phyloP scores from a whole-genome alignment of 2,888 invertebrate species.

The Chaetoderma sp. region DNA sequence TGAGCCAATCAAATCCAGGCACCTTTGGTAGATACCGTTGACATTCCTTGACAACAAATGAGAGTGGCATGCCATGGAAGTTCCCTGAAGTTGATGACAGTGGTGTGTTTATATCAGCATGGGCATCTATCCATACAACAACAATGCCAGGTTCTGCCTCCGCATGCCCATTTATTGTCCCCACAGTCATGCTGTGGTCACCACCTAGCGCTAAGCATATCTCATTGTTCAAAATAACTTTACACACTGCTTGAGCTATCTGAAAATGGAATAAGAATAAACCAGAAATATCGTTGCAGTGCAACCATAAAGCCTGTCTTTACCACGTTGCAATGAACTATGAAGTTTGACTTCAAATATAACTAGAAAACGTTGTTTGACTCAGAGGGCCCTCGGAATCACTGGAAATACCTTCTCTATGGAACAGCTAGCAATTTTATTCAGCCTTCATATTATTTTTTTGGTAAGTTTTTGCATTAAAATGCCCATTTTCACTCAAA shows the following conservation, averaged over 20 bases:
- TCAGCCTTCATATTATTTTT: too few species aligned
- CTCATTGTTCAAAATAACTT: slow-evolving; percentile 45
- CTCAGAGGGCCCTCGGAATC: too few species aligned
- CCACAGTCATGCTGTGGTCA: slow-evolving; percentile 90
- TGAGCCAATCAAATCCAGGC: slow-evolving; percentile 84
- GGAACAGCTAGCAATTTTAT: too few species aligned
- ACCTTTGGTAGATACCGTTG: slow-evolving; percentile 79
- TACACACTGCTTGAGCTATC: slow-evolving; percentile 52
- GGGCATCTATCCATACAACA: slow-evolving; percentile 91
- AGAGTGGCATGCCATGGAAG: slow-evolving; percentile 83
- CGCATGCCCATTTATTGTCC: slow-evolving; percentile 69
- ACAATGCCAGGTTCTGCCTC: slow-evolving; percentile 77
- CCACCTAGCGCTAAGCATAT: slow-evolving; percentile 82
- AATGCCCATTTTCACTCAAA: too few species aligned
- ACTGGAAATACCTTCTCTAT: too few species aligned
- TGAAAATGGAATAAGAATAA: too few species aligned
- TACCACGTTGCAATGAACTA: too few species aligned
- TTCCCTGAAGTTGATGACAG: slow-evolving; percentile 85
- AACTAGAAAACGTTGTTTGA: too few species aligned
- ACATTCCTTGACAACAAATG: slow-evolving; percentile 82
- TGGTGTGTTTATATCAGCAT: slow-evolving; percentile 92
- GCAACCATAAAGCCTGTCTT: too few species aligned
- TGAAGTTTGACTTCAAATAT: too few species aligned
- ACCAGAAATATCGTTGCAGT: too few species aligned
- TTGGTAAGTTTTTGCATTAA: too few species aligned